Conservation (phyloP, 2,888 invertebrate genomes). For the Agriopis leucophaearia region DNA sequence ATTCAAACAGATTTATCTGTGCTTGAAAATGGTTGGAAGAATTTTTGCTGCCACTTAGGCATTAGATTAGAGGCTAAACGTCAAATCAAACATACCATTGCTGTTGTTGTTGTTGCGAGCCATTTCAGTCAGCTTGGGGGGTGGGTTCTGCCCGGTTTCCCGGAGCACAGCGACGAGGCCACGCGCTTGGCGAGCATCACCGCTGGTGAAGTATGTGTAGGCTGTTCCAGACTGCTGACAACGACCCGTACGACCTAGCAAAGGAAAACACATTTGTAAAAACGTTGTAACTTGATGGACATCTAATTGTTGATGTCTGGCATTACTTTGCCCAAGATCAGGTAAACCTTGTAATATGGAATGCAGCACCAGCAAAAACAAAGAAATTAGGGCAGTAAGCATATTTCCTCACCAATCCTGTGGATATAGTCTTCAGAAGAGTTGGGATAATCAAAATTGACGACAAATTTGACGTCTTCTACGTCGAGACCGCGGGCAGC, state of each 20-base stretch:
- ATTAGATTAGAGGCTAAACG: not conserved
- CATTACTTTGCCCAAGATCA: too few relatives aligned
- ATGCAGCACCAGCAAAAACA: too few relatives aligned
- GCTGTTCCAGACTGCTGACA: constrained; percentile 97
- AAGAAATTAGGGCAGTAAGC: too few relatives aligned
- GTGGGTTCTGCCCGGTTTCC: constrained; percentile 96
- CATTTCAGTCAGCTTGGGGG: constrained; percentile 92
- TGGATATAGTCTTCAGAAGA: constrained; percentile 99
- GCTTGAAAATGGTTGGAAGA: too few relatives aligned
- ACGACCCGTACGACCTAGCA: constrained; percentile 93
- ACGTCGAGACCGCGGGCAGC: constrained; percentile 96
- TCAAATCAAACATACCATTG: constrained; percentile 64
- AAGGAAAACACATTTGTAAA: too few relatives aligned
- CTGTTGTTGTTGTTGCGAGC: constrained; percentile 86
- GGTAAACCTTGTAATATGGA: too few relatives aligned
- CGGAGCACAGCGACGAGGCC: constrained; percentile 96
- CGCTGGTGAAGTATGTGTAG: constrained; percentile 98
- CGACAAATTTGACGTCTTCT: constrained; percentile 98
- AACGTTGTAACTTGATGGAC: not conserved
- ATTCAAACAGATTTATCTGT: too few relatives aligned
- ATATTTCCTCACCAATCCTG: constrained; percentile 90
- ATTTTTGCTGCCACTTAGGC: too few relatives aligned
- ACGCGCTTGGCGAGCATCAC: constrained; percentile 96
- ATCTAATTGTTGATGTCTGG: too few relatives aligned
- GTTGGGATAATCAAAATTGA: constrained; percentile 99